A percentile compares a stretch with the other conserved stretches of the same genome.
These are phyloP conservation scores for Pygmarrhopalites habei DNA, from an alignment of 1,140 invertebrate species.

Conservation along the genomic window DNA sequence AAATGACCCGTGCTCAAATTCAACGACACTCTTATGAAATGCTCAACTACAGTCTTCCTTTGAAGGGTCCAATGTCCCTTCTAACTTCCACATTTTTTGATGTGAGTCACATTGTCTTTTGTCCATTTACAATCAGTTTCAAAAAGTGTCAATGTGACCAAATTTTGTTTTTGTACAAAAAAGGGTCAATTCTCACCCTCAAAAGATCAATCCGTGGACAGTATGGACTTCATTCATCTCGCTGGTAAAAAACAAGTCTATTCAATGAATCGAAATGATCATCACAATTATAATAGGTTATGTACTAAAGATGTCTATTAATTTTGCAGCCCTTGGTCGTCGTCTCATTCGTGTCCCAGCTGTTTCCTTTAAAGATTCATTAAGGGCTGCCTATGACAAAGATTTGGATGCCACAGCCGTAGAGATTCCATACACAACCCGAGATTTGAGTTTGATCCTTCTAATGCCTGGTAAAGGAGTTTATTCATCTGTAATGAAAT, in stretches of 20 bases:
- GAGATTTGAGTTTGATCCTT: slow-evolving; percentile 66
- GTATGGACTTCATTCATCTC: slow-evolving; percentile 37
- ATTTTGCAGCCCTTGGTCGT: slow-evolving; percentile 43
- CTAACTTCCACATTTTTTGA: slow-evolving; percentile 37
- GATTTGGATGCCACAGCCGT: slow-evolving; percentile 71
- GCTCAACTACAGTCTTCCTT: slow-evolving; percentile 35
- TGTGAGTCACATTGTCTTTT: slow-evolving; percentile 18
- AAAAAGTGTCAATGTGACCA: not conserved
- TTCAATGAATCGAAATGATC: too few species aligned
- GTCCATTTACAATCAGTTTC: not conserved
- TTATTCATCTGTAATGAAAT: too few species aligned
- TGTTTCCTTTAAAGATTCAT: slow-evolving; percentile 60
- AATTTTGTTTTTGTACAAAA: not conserved
- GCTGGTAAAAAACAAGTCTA: too few species aligned
- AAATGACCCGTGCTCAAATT: slow-evolving; percentile 39
- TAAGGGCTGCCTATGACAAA: slow-evolving; percentile 72
- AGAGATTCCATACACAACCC: slow-evolving; percentile 43
- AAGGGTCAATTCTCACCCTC: slow-evolving; percentile 35
- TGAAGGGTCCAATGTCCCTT: slow-evolving; percentile 34
- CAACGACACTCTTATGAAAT: slow-evolving; percentile 39
- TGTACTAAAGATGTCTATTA: too few species aligned
- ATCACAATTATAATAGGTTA: too few species aligned
- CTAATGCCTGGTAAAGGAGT: slow-evolving; percentile 67
- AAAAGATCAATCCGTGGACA: slow-evolving; percentile 25
- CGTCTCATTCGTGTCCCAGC: slow-evolving; percentile 72